Evolutionary conservation across 1,140 invertebrate species (phyloP).

Genomic region (Drosophila murphyi): DNA sequence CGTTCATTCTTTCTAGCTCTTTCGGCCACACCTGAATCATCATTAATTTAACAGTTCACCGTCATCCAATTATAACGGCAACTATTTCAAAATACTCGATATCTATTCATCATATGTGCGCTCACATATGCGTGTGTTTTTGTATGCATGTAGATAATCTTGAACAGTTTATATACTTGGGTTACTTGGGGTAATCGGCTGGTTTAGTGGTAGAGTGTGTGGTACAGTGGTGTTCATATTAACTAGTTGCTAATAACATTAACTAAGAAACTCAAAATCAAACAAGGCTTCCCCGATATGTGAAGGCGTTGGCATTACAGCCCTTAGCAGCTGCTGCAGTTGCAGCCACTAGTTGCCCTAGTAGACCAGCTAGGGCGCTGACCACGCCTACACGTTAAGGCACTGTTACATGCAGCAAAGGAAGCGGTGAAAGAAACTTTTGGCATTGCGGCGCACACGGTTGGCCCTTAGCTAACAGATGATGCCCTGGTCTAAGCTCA

Average conservation of each 20-base stretch:
- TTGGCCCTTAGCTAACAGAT: conserved; percentile 85
- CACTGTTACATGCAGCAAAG: conserved; percentile 84
- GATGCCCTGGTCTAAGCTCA: conserved; percentile 83
- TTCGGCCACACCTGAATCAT: background rate
- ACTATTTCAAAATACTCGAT: conserved; percentile 15
- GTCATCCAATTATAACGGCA: conserved; percentile 1
- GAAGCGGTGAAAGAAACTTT: conserved; percentile 84
- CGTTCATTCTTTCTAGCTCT: background rate
- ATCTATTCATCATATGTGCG: conserved; percentile 1
- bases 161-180: conserved; percentile 10
- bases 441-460: conserved; percentile 83
- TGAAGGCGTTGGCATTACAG: conserved; percentile 19
- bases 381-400: conserved; percentile 60
- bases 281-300: conserved; percentile 39
- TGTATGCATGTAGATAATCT: conserved; percentile 21
- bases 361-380: conserved; percentile 30
- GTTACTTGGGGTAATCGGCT: conserved; percentile 12
- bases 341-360: background rate
- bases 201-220: conserved; percentile 1
- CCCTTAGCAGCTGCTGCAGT: background rate
- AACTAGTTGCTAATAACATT: conserved; percentile 49
- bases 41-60: conserved; percentile 8
- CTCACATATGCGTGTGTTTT: conserved; percentile 1
- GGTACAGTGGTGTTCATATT: conserved; percentile 25
- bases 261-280: conserved; percentile 48